These are phyloP conservation scores for Callospermophilus lateralis DNA, from an alignment of 2,113 vertebrate species.

Conservation along the genomic window DNA sequence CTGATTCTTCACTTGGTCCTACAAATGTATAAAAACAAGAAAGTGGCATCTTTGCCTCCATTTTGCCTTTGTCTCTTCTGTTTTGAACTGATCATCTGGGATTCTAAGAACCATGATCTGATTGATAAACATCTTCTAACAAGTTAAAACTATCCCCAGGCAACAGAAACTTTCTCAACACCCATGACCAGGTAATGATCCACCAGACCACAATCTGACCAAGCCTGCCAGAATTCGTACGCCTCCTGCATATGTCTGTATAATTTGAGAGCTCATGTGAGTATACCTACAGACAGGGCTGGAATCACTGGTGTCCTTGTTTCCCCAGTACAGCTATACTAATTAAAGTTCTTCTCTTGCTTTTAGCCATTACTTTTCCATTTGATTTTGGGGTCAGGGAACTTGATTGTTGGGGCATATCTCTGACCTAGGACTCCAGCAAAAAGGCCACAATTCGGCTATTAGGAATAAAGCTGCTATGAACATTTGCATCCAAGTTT, in stretches of 20 bases:
- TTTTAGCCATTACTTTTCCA: background rate
- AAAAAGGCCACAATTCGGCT: background rate
- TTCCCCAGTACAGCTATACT: background rate
- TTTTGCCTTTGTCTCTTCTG: too few relatives aligned
- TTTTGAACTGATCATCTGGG: background rate
- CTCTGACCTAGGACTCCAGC: background rate
- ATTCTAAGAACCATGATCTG: background rate
- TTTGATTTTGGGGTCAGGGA: background rate
- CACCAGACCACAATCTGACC: background rate
- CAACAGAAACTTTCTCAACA: background rate
- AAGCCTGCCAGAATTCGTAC: background rate
- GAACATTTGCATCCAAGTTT: background rate
- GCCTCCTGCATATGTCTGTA: background rate
- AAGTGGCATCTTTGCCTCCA: background rate
- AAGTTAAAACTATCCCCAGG: background rate
- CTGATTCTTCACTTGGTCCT: background rate
- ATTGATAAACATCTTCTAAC: background rate
- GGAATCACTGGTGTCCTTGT: background rate
- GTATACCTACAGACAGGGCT: background rate
- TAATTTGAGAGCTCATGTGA: background rate
- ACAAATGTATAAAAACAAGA: too few relatives aligned
- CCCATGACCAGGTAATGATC: background rate
- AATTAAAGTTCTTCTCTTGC: background rate
- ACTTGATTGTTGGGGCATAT: background rate
- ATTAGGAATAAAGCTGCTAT: background rate